phyloP scores from a whole-genome alignment of 2,113 vertebrate species.

The Strix uralensis region DNA sequence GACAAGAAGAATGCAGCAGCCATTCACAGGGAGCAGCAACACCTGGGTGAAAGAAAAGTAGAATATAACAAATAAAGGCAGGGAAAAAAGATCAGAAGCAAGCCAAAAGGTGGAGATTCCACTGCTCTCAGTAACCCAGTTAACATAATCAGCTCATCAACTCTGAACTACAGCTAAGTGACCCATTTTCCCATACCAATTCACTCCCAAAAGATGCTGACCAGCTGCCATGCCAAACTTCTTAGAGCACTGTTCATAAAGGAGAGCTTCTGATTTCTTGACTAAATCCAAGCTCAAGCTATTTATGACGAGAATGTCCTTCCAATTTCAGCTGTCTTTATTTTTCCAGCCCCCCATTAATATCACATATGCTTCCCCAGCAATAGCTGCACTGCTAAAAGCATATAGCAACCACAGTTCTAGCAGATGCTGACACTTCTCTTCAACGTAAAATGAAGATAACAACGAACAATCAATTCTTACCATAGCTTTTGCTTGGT shows the following conservation, averaged over 20 bases:
- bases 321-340: background rate
- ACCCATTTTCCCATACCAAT: background rate
- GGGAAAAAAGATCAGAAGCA: background rate
- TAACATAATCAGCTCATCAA: background rate
- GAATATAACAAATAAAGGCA: background rate
- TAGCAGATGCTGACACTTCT: background rate
- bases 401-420: background rate
- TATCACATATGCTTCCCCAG: background rate
- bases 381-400: background rate
- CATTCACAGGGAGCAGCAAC: background rate
- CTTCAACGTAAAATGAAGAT: background rate
- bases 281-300: background rate
- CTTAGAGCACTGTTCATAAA: background rate
- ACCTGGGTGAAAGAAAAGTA: background rate
- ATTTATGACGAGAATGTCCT: background rate
- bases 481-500: constrained; percentile 89
- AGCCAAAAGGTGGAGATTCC: background rate
- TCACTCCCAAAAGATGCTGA: background rate
- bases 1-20: background rate
- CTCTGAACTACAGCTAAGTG: background rate
- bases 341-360: background rate
- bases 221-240: background rate
- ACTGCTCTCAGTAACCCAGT: background rate
- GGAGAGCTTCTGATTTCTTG: background rate
- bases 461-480: constrained; percentile 19